These are phyloP conservation scores for Callosobruchus maculatus DNA, from an alignment of 2,888 invertebrate genomes.

Conservation along the genomic window DNA sequence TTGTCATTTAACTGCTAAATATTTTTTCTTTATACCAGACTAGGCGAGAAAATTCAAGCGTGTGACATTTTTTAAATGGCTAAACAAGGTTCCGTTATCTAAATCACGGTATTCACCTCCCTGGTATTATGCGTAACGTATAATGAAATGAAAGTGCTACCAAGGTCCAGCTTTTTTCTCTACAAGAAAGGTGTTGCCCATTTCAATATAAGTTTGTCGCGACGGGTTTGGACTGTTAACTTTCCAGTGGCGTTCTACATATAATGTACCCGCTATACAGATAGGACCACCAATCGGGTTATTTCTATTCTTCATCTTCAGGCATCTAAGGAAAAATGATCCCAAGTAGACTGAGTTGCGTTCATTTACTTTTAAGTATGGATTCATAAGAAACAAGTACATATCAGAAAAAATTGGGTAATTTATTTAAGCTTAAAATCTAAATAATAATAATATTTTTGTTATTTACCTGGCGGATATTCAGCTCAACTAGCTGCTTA, in stretches of 20 bases:
- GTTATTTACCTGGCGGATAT: no score
- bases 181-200: background rate
- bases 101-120: background rate
- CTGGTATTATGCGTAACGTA: background rate
- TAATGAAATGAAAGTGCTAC: background rate
- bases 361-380: no score
- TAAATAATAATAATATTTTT: no score
- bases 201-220: background rate
- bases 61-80: background rate
- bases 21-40: background rate
- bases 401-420: no score
- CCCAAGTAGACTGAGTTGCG: no score
- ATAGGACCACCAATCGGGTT: background rate
- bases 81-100: background rate
- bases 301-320: no score
- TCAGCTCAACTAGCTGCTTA: no score
- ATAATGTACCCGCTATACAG: background rate
- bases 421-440: no score
- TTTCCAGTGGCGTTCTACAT: background rate
- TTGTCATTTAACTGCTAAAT: background rate
- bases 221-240: background rate
- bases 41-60: background rate
- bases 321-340: no score
- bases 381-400: no score
- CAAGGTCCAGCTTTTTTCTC: background rate